phyloP scores from a whole-genome alignment of 2,797 vertebrate species.

The Amblyopsis hoosieri region DNA sequence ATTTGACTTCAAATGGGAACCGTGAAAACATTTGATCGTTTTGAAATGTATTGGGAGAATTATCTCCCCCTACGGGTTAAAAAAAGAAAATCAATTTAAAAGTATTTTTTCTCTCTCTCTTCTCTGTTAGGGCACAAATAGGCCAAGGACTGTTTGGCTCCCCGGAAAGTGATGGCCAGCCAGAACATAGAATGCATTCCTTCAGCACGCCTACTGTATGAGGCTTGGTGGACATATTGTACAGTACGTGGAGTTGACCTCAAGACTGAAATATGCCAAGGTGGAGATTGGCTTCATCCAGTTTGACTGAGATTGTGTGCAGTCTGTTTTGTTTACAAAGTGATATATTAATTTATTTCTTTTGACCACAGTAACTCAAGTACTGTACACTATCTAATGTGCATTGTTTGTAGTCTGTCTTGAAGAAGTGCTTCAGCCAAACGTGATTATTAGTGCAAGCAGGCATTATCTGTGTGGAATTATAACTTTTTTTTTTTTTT shows the following conservation, averaged over 20 bases:
- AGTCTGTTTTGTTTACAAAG: too few relatives aligned
- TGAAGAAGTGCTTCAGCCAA: background rate
- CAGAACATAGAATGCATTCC: background rate
- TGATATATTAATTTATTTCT: background rate
- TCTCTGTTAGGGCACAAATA: conserved; percentile 40
- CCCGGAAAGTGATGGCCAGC: conserved; percentile 2
- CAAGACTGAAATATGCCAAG: too few relatives aligned
- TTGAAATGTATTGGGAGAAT: background rate
- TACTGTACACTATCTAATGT: background rate
- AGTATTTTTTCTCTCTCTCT: background rate
- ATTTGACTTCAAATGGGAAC: too few relatives aligned
- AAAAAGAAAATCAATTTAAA: background rate
- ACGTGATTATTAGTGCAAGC: too few relatives aligned
- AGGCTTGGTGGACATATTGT: too few relatives aligned
- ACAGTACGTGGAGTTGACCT: too few relatives aligned
- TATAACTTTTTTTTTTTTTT: too few relatives aligned
- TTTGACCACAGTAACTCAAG: background rate
- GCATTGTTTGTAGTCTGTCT: background rate
- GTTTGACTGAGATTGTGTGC: too few relatives aligned
- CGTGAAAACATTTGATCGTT: too few relatives aligned
- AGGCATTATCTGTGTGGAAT: too few relatives aligned
- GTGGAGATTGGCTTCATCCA: too few relatives aligned
- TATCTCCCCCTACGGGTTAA: background rate
- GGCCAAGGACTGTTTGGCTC: background rate
- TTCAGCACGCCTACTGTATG: too few relatives aligned